A percentile compares a stretch with the other conserved stretches of the same genome.
phyloP scores from a whole-genome alignment of 92 coral and sea anemone species.

The Phenganax marumi region DNA sequence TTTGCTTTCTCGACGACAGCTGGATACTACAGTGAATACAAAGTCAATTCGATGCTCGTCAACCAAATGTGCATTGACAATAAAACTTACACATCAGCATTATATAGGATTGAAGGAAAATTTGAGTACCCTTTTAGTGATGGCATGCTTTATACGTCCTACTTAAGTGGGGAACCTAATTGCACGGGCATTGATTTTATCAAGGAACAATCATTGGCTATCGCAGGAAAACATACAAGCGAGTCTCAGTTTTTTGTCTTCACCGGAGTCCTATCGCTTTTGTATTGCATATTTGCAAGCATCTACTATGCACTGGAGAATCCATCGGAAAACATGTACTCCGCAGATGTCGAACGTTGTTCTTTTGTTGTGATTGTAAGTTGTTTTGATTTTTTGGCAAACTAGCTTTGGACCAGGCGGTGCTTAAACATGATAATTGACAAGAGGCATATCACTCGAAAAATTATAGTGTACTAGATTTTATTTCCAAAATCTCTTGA shows the following conservation, averaged over 20 bases:
- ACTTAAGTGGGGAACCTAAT: background rate
- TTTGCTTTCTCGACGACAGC: constrained; percentile 95
- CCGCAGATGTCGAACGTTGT: constrained; percentile 79
- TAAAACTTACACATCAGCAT: too few relatives aligned
- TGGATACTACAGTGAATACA: constrained; percentile 66
- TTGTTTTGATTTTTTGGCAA: background rate
- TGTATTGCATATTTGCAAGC: constrained; percentile 66
- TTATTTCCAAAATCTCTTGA: too few relatives aligned
- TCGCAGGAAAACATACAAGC: constrained; percentile 55
- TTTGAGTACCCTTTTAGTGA: constrained; percentile 72
- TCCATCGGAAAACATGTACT: constrained; percentile 70
- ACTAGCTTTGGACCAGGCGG: too few relatives aligned
- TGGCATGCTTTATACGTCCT: constrained; percentile 15
- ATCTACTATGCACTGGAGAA: constrained; percentile 72
- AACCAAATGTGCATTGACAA: background rate
- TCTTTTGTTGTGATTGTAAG: constrained; percentile 90
- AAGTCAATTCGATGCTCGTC: constrained; percentile 16
- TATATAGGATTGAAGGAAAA: constrained; percentile 43
- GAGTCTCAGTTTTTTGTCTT: constrained; percentile 90
- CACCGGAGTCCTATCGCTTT: constrained; percentile 77
- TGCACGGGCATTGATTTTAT: background rate
- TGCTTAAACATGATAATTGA: background rate
- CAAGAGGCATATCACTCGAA: too few relatives aligned
- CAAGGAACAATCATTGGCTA: background rate
- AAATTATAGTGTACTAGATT: too few relatives aligned